Evolutionary conservation across 2,113 vertebrate species (phyloP), one percentile per base, ranked within the genome.

Genomic region (Probosciger aterrimus): DNA sequence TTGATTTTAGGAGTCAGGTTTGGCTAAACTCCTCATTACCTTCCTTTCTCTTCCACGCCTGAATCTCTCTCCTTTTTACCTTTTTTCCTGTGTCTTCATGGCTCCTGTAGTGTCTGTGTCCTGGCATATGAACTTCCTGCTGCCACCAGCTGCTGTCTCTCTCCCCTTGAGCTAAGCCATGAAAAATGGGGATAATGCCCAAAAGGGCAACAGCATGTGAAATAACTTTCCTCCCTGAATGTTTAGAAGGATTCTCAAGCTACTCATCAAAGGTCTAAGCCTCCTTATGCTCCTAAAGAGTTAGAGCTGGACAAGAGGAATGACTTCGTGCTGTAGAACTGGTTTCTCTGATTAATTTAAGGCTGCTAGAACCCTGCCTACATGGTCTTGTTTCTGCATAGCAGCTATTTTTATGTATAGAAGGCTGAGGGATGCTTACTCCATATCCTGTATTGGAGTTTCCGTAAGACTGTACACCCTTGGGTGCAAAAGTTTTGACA

Each of bases 401-500:
- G 57, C 24, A 63, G 47, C 39, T 75, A 2, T 68, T 83, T 88
- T 71, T 49, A 49, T 35, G 33, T 62, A 6, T 31, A n/a, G 69
- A 60, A 80, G 23, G 53, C 47, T 82, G 39, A 59, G 33, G n/a
- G 8, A 7, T 67, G 33, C 67, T 82, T 67, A 25, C 31, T 74
- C n/a, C 16, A 4, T 74, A 8, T 81, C 39, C 46, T 46, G 19
- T 67, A 49, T 43, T 70, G n/a, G 63, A 49, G 20, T 92, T 86
- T 92, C 65, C 31, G 1, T 81, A 20, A 71, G 16, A 35, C 62
- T 50, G 14, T 77, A 55, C 27, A 35, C 27, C 44, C 71, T 78
- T 92, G 90, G 47, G 80, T 94, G 90, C 79, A 70, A 43, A 82
- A 64, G 50, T 88, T 96, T 81, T 92, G 88, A 55, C 59, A 33